Evolutionary conservation across 2,888 invertebrate species (phyloP).

Genomic region (Spodoptera exigua): DNA sequence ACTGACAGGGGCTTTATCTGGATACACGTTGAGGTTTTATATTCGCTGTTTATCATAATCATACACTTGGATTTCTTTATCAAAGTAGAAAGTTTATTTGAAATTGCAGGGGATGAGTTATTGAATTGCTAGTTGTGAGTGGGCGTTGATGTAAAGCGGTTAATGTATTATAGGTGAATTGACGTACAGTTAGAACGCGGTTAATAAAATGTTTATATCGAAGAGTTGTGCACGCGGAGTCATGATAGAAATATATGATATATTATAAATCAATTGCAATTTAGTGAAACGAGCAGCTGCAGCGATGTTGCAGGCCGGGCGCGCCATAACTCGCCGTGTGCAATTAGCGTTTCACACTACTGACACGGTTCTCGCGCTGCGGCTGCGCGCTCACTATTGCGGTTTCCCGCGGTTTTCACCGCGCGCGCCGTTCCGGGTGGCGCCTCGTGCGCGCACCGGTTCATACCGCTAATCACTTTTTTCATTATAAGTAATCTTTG

Average conservation of each 20-base stretch:
- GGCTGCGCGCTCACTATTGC: conserved; percentile 80
- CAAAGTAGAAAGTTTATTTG: conserved; percentile 31
- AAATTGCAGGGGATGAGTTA: conserved; percentile 32
- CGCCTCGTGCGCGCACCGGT: conserved; percentile 80
- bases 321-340: conserved; percentile 76
- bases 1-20: conserved; percentile 86
- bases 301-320: conserved; percentile 72
- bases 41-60: conserved; percentile 76
- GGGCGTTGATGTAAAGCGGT: conserved; percentile 33
- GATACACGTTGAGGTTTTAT: conserved; percentile 65
- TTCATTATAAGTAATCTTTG: conserved; percentile 67
- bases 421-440: conserved; percentile 87
- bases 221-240: conserved; percentile 28
- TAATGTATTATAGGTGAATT: conserved; percentile 43
- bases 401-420: conserved; percentile 88
- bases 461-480: conserved; percentile 78
- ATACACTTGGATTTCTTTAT: conserved; percentile 30
- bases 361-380: conserved; percentile 87
- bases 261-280: conserved; percentile 61
- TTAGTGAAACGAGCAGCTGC: conserved; percentile 62
- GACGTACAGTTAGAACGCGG: conserved; percentile 39
- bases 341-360: conserved; percentile 88
- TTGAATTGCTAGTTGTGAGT: conserved; percentile 39
- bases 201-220: conserved; percentile 33
- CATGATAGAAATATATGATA: conserved; percentile 40